A percentile compares a stretch with the other conserved stretches of the same genome.
Conservation (phyloP, 2,888 invertebrate species). For the Himalopsyche kuldschensis region DNA sequence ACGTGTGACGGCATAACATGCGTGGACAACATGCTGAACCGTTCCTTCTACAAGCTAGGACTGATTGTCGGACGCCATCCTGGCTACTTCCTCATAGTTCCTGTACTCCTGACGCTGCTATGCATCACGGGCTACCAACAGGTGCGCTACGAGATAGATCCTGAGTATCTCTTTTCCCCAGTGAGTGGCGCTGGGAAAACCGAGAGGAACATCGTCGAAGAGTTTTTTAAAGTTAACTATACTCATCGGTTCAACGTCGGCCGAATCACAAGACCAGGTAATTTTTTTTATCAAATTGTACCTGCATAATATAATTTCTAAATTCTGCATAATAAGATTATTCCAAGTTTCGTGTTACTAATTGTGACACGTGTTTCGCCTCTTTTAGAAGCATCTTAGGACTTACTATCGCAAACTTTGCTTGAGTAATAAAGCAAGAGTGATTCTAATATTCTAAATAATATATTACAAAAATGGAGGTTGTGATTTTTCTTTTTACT, state of each 20-base stretch:
- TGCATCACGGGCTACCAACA: conserved; percentile 87
- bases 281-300: conserved; percentile 12
- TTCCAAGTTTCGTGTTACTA: too few species aligned
- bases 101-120: conserved; percentile 76
- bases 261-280: conserved; percentile 85
- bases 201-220: conserved; percentile 80
- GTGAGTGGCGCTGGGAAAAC: conserved; percentile 81
- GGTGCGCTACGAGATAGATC: conserved; percentile 87
- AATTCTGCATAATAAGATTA: too few species aligned
- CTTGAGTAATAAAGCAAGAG: too few species aligned
- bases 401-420: too few species aligned
- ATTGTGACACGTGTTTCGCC: too few species aligned
- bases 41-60: conserved; percentile 80
- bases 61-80: conserved; percentile 77
- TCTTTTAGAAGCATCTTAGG: too few species aligned
- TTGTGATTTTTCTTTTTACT: too few species aligned
- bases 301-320: too few species aligned
- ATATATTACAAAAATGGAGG: too few species aligned
- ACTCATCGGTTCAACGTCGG: conserved; percentile 83
- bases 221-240: conserved; percentile 86
- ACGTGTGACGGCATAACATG: conserved; percentile 67
- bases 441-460: too few species aligned
- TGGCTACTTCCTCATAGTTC: conserved; percentile 86
- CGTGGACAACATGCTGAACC: conserved; percentile 79
- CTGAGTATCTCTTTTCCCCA: conserved; percentile 90